These are phyloP conservation scores for Oophaga sylvatica DNA, from an alignment of 2,797 vertebrate species.

Conservation along the genomic window DNA sequence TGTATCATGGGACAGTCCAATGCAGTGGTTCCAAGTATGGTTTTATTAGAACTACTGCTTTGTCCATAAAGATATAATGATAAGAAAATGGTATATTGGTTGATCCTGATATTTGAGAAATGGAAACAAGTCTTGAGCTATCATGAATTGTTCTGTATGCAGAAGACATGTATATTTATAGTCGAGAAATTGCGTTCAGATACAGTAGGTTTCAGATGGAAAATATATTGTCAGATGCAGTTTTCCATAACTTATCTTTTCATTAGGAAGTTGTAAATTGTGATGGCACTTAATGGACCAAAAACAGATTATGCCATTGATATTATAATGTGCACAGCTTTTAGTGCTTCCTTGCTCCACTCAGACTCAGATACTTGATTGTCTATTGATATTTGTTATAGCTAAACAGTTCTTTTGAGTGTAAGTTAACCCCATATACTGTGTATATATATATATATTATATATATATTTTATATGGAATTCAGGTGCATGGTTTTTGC, in stretches of 20 bases:
- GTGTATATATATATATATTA: too few relatives aligned
- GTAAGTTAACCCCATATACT: neutral
- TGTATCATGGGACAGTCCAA: too few relatives aligned
- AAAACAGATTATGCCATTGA: constrained; percentile 25
- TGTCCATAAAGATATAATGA: neutral
- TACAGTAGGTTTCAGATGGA: neutral
- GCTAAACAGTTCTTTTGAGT: neutral
- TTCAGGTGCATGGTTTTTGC: too few relatives aligned
- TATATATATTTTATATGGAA: too few relatives aligned
- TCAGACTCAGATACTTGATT: neutral
- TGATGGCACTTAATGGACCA: constrained; percentile 35
- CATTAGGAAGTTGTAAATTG: constrained; percentile 45
- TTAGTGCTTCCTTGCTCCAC: neutral
- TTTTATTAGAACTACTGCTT: neutral
- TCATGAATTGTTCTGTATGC: neutral
- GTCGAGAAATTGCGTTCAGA: neutral
- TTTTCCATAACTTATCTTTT: constrained; percentile 37
- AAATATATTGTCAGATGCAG: constrained; percentile 22
- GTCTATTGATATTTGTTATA: neutral
- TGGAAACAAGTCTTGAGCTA: neutral
- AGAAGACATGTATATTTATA: neutral
- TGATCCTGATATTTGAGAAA: neutral
- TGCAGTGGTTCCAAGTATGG: neutral
- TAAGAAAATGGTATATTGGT: neutral
- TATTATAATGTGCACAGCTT: constrained; percentile 34